Conservation (phyloP, 2,797 vertebrate species). For the Phataginus tetradactyla region DNA sequence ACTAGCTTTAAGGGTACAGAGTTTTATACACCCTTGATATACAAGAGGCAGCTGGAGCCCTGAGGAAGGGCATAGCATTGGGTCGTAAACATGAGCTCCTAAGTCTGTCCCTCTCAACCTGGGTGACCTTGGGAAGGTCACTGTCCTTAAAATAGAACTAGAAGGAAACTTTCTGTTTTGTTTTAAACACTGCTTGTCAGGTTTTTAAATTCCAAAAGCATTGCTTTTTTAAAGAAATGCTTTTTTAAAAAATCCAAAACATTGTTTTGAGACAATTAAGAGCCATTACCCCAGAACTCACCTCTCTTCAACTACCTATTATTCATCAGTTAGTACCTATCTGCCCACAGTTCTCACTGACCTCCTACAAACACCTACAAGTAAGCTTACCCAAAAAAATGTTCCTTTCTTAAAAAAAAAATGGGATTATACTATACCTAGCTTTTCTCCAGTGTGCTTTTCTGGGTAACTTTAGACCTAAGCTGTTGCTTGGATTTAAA, state of each 20-base stretch:
- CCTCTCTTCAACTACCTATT: neutral
- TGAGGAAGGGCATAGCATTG: neutral
- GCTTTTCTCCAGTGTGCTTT: constrained; percentile 7
- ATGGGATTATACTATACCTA: neutral
- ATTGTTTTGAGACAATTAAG: too few species aligned
- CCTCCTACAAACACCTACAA: neutral
- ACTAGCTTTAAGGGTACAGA: neutral
- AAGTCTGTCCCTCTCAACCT: neutral
- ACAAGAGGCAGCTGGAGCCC: neutral
- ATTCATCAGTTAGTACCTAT: neutral
- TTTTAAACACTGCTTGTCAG: neutral
- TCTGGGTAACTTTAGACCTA: neutral
- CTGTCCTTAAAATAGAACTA: neutral
- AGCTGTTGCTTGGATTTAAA: neutral
- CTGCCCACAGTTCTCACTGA: neutral
- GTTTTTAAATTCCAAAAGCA: neutral
- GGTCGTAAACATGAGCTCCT: neutral
- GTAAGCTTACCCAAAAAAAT: neutral
- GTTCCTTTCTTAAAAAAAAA: neutral
- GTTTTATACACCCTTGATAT: neutral
- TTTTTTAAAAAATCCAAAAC: too few species aligned
- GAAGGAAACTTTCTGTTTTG: neutral
- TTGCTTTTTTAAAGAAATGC: neutral
- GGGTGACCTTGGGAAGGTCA: neutral
- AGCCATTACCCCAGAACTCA: neutral